phyloP scores from a whole-genome alignment of 1,140 invertebrate species.

The Linepithema humile region DNA sequence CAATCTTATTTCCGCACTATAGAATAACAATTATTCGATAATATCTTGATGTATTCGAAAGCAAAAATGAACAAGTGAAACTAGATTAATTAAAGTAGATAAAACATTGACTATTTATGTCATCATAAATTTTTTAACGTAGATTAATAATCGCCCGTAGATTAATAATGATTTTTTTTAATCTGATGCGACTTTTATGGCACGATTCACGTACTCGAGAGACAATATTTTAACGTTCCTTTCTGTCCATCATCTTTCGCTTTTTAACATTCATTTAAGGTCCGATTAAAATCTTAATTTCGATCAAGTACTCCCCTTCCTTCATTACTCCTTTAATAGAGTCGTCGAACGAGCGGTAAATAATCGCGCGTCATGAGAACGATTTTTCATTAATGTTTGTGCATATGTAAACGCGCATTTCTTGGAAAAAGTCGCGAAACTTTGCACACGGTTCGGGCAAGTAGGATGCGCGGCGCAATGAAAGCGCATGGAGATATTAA shows the following conservation, averaged over 20 bases:
- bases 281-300: constrained; percentile 48
- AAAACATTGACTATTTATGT: not conserved
- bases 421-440: not conserved
- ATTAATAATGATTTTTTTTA: not conserved
- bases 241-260: not conserved
- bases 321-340: constrained; percentile 38
- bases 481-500: constrained; percentile 37
- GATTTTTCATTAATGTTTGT: constrained; percentile 41
- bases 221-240: not conserved
- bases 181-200: not conserved
- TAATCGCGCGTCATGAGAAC: constrained; percentile 16
- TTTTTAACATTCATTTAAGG: constrained; percentile 17
- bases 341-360: constrained; percentile 27
- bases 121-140: not conserved
- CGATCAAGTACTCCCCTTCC: constrained; percentile 20
- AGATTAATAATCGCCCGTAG: too few relatives aligned
- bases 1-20: constrained; percentile 13
- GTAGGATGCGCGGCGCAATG: constrained; percentile 15
- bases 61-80: not conserved
- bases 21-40: not conserved
- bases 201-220: not conserved
- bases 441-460: not conserved
- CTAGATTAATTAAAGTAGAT: constrained; percentile 18
- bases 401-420: constrained; percentile 37
- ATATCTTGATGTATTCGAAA: constrained; percentile 1